A percentile compares a stretch with the other conserved stretches of the same genome.
phyloP scores from a whole-genome alignment of 2,888 invertebrate species.

The Cephus pulcher region DNA sequence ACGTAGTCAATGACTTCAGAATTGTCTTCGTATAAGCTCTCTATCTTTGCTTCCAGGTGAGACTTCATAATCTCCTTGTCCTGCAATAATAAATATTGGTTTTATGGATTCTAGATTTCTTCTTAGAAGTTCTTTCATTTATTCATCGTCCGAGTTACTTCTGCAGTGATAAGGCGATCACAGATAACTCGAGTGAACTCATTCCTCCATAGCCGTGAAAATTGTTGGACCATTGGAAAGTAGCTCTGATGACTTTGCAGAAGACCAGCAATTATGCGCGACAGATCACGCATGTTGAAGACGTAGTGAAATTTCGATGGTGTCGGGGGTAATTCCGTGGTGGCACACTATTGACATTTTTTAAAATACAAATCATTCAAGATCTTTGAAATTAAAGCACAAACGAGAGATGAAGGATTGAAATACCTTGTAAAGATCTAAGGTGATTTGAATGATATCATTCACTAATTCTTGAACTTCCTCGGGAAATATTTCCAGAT shows the following conservation, averaged over 20 bases:
- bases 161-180: constrained; percentile 82
- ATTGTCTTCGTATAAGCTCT: constrained; percentile 69
- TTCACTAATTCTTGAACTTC: constrained; percentile 75
- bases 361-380: background rate
- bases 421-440: constrained; percentile 82
- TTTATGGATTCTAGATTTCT: background rate
- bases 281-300: constrained; percentile 92
- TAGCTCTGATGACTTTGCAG: constrained; percentile 79
- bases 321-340: constrained; percentile 86
- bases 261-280: constrained; percentile 85
- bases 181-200: constrained; percentile 89
- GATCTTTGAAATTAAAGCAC: background rate
- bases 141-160: constrained; percentile 61
- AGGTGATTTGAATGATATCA: constrained; percentile 80
- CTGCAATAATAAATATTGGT: constrained; percentile 58
- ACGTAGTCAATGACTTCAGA: constrained; percentile 74
- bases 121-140: background rate
- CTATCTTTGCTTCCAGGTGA: constrained; percentile 73
- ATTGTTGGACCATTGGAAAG: constrained; percentile 76
- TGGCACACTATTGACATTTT: constrained; percentile 70
- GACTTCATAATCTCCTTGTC: constrained; percentile 75
- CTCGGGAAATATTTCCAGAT: constrained; percentile 77
- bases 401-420: background rate
- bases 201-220: constrained; percentile 91
- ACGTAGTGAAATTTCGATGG: constrained; percentile 96